Evolutionary conservation across 1,140 invertebrate species (phyloP).

Genomic region (Nasonia vitripennis): DNA sequence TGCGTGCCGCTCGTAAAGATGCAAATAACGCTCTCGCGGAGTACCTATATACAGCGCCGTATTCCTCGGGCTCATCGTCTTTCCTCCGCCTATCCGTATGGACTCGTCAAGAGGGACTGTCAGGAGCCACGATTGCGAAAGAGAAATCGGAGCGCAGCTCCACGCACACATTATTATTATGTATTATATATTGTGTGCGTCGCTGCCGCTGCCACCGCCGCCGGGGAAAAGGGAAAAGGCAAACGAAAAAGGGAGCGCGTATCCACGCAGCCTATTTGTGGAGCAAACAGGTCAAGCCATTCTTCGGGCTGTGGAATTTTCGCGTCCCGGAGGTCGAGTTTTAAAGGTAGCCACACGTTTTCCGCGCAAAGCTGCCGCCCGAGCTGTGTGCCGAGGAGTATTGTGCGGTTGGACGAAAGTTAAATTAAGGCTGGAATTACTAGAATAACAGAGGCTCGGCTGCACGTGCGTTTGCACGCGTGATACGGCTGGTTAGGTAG

Average conservation of each 20-base stretch:
- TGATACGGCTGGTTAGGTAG: neutral
- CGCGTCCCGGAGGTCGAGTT: slow-evolving; percentile 10
- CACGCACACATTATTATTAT: neutral
- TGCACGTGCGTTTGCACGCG: neutral
- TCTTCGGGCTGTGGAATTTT: slow-evolving; percentile 35
- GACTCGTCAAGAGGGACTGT: slow-evolving; percentile 68
- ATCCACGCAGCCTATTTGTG: slow-evolving; percentile 41
- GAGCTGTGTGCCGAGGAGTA: neutral
- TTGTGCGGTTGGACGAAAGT: slow-evolving; percentile 13
- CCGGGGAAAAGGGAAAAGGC: slow-evolving; percentile 4
- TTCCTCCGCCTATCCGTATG: slow-evolving; percentile 53
- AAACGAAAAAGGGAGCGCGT: slow-evolving; percentile 4
- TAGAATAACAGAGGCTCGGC: slow-evolving; percentile 29
- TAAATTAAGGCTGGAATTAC: slow-evolving; percentile 49
- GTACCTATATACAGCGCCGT: neutral
- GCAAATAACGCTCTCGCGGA: slow-evolving; percentile 61
- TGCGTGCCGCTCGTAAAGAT: slow-evolving; percentile 69
- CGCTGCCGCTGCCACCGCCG: neutral
- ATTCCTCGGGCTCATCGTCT: slow-evolving; percentile 33
- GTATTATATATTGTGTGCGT: neutral
- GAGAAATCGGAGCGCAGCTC: slow-evolving; percentile 37
- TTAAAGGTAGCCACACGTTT: neutral
- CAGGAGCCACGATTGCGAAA: slow-evolving; percentile 66
- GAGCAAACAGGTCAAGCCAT: slow-evolving; percentile 45
- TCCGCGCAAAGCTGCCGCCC: neutral